A percentile compares a stretch with the other conserved stretches of the same genome.
These are phyloP conservation scores for Anarrhichthys ocellatus DNA, from an alignment of 2,113 vertebrate genomes.

Conservation along the genomic window DNA sequence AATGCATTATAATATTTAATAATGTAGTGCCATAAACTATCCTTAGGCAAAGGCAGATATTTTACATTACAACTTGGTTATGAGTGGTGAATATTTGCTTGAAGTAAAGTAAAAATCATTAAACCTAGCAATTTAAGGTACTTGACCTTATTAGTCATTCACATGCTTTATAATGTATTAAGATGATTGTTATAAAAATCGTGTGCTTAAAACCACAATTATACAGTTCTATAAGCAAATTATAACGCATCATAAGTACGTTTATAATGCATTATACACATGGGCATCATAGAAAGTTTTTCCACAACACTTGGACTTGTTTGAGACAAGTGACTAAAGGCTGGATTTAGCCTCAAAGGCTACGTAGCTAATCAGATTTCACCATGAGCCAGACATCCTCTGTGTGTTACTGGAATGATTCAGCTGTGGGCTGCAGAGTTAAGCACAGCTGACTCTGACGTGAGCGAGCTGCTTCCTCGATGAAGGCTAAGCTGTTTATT, in stretches of 20 bases:
- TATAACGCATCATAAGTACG: neutral
- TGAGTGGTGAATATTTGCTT: too few relatives aligned
- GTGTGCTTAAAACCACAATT: neutral
- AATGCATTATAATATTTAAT: too few relatives aligned
- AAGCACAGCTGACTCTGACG: constrained; percentile 12
- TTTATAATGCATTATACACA: neutral
- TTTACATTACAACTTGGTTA: too few relatives aligned
- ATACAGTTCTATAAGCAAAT: neutral
- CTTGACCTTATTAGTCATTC: too few relatives aligned
- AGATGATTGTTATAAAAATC: neutral
- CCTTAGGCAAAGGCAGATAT: too few relatives aligned
- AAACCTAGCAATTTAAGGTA: too few relatives aligned
- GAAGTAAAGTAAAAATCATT: too few relatives aligned
- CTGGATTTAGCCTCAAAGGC: neutral
- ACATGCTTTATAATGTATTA: neutral
- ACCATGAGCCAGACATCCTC: neutral
- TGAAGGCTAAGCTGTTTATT: constrained; percentile 34
- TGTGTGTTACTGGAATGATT: constrained; percentile 1
- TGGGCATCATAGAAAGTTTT: neutral
- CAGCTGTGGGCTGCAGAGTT: constrained; percentile 31
- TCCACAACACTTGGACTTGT: neutral
- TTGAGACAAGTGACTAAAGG: neutral
- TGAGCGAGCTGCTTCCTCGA: neutral
- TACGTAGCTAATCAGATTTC: constrained; percentile 21
- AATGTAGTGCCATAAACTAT: too few relatives aligned